Percentiles rank a stretch among this genome's conserved stretches.
These are phyloP conservation scores for Pandemis cinnamomeana DNA, from an alignment of 2,888 invertebrate species.

Conservation along the genomic window DNA sequence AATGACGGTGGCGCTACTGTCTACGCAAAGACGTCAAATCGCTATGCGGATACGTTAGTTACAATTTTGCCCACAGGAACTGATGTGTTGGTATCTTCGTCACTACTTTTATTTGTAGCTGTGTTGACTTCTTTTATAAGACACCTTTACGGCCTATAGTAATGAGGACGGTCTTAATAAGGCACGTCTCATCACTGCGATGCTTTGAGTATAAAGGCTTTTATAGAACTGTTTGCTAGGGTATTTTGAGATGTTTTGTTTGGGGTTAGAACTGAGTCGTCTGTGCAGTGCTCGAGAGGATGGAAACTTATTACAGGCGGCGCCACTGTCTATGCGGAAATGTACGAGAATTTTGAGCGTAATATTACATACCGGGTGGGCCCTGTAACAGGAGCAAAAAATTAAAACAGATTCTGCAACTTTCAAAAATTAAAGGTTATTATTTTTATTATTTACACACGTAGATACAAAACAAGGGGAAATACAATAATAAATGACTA, in stretches of 20 bases:
- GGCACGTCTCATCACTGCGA: slow-evolving; percentile 23
- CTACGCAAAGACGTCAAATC: neutral
- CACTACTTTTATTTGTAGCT: slow-evolving; percentile 32
- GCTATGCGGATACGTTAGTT: slow-evolving; percentile 5
- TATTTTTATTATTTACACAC: too few species aligned
- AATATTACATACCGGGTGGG: too few species aligned
- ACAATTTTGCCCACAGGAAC: slow-evolving; percentile 12
- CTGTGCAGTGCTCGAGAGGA: neutral
- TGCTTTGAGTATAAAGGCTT: slow-evolving; percentile 23
- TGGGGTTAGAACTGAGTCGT: neutral
- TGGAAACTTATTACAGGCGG: neutral
- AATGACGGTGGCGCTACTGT: slow-evolving; percentile 1
- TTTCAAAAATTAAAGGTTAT: too few species aligned
- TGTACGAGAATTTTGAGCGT: neutral
- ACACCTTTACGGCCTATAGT: slow-evolving; percentile 24
- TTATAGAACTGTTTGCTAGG: slow-evolving; percentile 13
- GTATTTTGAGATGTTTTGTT: slow-evolving; percentile 4
- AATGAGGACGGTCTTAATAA: slow-evolving; percentile 36
- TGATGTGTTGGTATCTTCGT: slow-evolving; percentile 14
- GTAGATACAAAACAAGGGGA: too few species aligned
- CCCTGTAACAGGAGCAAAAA: too few species aligned
- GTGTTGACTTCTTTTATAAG: slow-evolving; percentile 18
- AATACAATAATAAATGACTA: too few species aligned
- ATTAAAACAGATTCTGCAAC: too few species aligned
- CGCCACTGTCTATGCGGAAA: neutral